Conservation (phyloP, 2,888 invertebrate genomes). For the Oscheius onirici region DNA sequence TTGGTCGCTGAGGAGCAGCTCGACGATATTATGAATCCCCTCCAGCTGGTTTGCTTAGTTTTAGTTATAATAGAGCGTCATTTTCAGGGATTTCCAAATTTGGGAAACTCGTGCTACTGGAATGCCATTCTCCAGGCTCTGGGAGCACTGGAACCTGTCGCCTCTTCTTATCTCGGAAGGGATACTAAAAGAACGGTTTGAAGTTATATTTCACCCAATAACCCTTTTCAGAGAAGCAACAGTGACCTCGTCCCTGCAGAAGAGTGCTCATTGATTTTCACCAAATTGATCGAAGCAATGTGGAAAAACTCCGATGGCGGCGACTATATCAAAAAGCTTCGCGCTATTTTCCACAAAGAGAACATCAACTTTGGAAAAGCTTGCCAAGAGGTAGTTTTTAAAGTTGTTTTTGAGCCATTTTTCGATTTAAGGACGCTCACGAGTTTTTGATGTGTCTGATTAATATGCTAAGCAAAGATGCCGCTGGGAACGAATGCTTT, state of each 20-base stretch:
- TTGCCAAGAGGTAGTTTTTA: constrained; percentile 6
- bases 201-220: background rate
- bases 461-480: constrained; percentile 16
- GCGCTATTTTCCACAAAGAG: constrained; percentile 5
- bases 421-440: constrained; percentile 31
- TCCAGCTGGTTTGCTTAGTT: background rate
- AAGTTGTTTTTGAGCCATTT: background rate
- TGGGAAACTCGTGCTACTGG: constrained; percentile 37
- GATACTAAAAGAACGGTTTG: background rate
- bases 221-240: constrained; percentile 7
- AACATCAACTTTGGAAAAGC: constrained; percentile 15
- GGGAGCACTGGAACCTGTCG: constrained; percentile 26
- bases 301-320: constrained; percentile 18
- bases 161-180: constrained; percentile 8
- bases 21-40: constrained; percentile 16
- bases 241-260: background rate
- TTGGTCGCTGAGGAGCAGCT: background rate
- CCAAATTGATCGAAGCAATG: constrained; percentile 22
- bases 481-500: constrained; percentile 16
- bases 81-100: constrained; percentile 33
- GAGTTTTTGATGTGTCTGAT: constrained; percentile 31
- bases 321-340: constrained; percentile 17
- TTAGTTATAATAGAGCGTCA: background rate
- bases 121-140: constrained; percentile 34
- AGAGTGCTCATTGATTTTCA: constrained; percentile 9